Base-by-base conservation (phyloP, 37 sponge, comb jelly and placozoan genomes). In the Amphimedon queenslandica region DNA sequence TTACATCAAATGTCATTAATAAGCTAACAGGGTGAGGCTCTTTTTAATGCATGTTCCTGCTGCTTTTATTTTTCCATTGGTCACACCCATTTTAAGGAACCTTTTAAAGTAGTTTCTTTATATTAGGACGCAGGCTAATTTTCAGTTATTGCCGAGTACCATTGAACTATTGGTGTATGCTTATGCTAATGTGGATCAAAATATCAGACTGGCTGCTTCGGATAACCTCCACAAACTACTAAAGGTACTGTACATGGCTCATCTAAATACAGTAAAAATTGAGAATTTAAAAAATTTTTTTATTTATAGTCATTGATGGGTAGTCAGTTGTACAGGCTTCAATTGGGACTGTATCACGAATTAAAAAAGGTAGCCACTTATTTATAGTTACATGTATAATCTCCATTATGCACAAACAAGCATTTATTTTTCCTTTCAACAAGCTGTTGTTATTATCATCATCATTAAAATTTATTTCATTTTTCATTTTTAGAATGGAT, bases 341-440 rank as follows among this genome's bases (percentile, higher is more conserved):
- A 78, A 63, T 74, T 78, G 32, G 79, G 77, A 55, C 53, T 84
- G 10, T 84, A 78, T 39, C 85, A 84, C 37, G 85, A 84, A 40
- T 43, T 84, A 33, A 84, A 84, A 57, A 84, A 84, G 69, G 85
- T 84, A n/a, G n/a, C n/a, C n/a, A n/a, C n/a, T n/a, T n/a, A n/a
- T n/a, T n/a, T n/a, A n/a, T n/a, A n/a, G n/a, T n/a, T n/a, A n/a
- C n/a, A n/a, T n/a, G n/a, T n/a, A n/a, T 34, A 71, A 24, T 11
- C 28, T 24, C 24, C 31, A 42, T 24, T 32, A 11, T 18, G 28
- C 36, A n/a, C n/a, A n/a, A n/a, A n/a, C n/a, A n/a, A n/a, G n/a
- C n/a, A 47, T 18, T 47, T 13, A 47, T 18, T 47, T 18, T 13
- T 18, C 51, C 51, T 47, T 13, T 47, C 51, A 47, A 8, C 13